phyloP scores from a whole-genome alignment of 1,140 invertebrate species.

The Brachionus angularis region DNA sequence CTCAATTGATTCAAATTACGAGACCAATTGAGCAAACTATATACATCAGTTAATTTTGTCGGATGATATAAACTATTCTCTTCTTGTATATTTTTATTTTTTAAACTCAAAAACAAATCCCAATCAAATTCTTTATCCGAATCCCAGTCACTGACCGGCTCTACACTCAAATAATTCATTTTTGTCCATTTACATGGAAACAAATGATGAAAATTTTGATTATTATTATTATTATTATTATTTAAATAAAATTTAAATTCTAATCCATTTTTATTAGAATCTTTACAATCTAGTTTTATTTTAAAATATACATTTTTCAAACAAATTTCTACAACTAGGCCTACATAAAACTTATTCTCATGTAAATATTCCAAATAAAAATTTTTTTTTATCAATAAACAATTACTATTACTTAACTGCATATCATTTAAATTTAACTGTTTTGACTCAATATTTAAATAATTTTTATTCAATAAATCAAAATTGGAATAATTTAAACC shows the following conservation, averaged over 20 bases:
- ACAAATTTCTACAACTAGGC: slow-evolving; percentile 1
- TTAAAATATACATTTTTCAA: slow-evolving; percentile 15
- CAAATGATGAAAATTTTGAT: neutral
- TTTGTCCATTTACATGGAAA: slow-evolving; percentile 13
- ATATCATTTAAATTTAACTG: neutral
- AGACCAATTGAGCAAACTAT: no score
- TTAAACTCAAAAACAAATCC: neutral
- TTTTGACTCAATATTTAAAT: no score
- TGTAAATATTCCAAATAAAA: neutral
- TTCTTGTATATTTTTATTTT: neutral
- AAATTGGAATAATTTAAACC: no score
- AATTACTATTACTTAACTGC: neutral
- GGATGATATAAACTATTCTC: slow-evolving; percentile 10
- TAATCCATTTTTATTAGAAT: neutral
- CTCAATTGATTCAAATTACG: neutral
- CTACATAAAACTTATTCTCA: slow-evolving; percentile 10
- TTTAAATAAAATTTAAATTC: neutral
- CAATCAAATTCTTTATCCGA: slow-evolving; percentile 4
- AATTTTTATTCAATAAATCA: no score
- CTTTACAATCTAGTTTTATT: neutral
- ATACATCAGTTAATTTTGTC: no score
- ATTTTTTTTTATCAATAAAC: slow-evolving; percentile 4
- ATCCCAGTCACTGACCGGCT: neutral
- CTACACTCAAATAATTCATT: neutral
- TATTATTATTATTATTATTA: neutral